Evolutionary conservation across 2,113 vertebrate species (phyloP), one percentile per base, ranked within the genome.

Genomic region (Gracilinanus agilis): DNA sequence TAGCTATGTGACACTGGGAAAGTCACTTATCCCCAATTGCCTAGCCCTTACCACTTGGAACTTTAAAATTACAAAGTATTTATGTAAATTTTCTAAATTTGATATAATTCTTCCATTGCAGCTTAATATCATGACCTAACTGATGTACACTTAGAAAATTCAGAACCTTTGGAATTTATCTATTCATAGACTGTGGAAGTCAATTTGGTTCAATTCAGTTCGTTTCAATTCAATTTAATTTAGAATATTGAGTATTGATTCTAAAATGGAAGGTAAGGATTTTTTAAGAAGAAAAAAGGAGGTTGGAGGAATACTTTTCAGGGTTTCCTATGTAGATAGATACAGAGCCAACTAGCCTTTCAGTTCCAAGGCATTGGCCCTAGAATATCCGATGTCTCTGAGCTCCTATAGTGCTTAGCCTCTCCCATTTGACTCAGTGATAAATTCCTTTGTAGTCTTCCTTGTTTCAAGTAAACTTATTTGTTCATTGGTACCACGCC

Each of bases 71-170:
- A n/a, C 61, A 75, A 21, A 75, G 12, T 75, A 34, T 75, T n/a
- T 75, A 19, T 75, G 16, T 9, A 40, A 53, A 25, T 90, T 96
- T 95, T 93, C 34, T 89, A 91, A 95, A 75, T 49, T 90, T 44
- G 27, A 44, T 90, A 44, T 56, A 95, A 92, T 91, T 90, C 58
- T 93, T 96, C 29, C 92, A 75, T 4, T 93, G 3, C 3, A 95
- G 56, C 29, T 93, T 21, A 92, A 21, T 21, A 25, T 90, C n/a
- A 95, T 6, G 88, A 92, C 55, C 44, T 55, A 75, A 56, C 3
- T 88, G 21, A 4, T 88, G 13, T 55, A 24, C 44, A 44, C 88
- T 94, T 34, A 91, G 92, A 93, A 90, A 94, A 92, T 90, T 24
- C 58, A 40, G 1, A 91, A 90, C 24, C 67, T 91, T 75, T 75